Evolutionary conservation across 1,140 invertebrate species (phyloP).

Genomic region (Platorchestia sp.): DNA sequence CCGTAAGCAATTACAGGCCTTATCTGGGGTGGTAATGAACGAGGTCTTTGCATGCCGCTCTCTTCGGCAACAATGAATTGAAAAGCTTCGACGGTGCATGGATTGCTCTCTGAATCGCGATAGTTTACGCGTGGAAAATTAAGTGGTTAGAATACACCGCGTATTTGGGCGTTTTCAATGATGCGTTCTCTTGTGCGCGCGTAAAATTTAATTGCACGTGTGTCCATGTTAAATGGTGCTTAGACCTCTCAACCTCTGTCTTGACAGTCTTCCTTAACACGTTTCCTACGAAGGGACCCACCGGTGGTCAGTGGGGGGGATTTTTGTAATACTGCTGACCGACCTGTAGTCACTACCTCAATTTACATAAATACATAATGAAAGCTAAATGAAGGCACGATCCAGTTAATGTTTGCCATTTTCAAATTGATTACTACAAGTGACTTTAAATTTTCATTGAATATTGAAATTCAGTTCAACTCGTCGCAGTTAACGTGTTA

Average conservation of each 20-base stretch:
- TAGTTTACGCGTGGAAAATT: not conserved
- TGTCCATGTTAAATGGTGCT: not conserved
- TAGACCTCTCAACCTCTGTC: not conserved
- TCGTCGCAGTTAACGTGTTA: too few relatives aligned
- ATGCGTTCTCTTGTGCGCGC: not conserved
- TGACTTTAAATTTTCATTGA: too few relatives aligned
- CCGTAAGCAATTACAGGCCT: slow-evolving; percentile 26
- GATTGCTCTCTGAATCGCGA: not conserved
- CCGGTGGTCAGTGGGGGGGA: too few relatives aligned
- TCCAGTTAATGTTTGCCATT: too few relatives aligned
- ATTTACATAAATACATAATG: too few relatives aligned
- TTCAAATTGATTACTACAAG: too few relatives aligned
- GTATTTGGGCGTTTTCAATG: not conserved
- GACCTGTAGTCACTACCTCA: too few relatives aligned
- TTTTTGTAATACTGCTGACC: too few relatives aligned
- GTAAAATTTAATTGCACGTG: not conserved
- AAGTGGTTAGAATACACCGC: not conserved
- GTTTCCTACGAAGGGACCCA: too few relatives aligned
- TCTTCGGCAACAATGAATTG: not conserved
- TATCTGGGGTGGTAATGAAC: slow-evolving; percentile 19
- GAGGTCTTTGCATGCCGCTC: not conserved
- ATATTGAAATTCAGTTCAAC: too few relatives aligned
- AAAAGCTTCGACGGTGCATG: not conserved
- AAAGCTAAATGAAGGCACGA: too few relatives aligned
- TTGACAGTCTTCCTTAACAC: not conserved